Conservation (phyloP, 2,113 vertebrate genomes). For the Planiliza haematocheilus region DNA sequence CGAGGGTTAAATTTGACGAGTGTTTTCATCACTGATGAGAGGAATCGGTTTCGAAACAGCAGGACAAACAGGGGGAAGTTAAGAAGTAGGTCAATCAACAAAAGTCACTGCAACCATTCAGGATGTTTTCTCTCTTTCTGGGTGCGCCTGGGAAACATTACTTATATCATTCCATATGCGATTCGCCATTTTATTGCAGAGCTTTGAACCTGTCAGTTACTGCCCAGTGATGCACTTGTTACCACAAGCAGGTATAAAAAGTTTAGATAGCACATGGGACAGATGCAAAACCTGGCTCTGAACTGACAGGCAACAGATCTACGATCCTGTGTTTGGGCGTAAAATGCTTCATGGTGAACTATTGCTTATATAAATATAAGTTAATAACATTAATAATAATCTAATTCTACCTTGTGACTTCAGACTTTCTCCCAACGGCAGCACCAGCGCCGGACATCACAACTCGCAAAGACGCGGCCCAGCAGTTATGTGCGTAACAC, state of each 20-base stretch:
- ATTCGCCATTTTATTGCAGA: not conserved
- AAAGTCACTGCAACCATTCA: not conserved
- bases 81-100: not conserved
- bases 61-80: too few species aligned
- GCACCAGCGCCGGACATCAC: constrained; percentile 31
- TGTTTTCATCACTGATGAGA: not conserved
- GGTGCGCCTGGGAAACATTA: not conserved
- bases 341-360: too few species aligned
- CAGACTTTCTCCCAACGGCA: not conserved
- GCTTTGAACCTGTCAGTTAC: constrained; percentile 11
- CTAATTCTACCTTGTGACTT: not conserved
- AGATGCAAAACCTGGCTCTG: not conserved
- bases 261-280: not conserved
- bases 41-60: not conserved
- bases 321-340: too few species aligned
- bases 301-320: too few species aligned
- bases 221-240: not conserved
- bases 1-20: not conserved
- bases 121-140: not conserved
- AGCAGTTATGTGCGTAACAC: constrained; percentile 60
- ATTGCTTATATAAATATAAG: too few species aligned
- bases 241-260: not conserved
- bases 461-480: constrained; percentile 22
- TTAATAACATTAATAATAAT: too few species aligned
- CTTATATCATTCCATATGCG: not conserved